Conservation (phyloP, 2,113 vertebrate genomes). For the Myodes glareolus region DNA sequence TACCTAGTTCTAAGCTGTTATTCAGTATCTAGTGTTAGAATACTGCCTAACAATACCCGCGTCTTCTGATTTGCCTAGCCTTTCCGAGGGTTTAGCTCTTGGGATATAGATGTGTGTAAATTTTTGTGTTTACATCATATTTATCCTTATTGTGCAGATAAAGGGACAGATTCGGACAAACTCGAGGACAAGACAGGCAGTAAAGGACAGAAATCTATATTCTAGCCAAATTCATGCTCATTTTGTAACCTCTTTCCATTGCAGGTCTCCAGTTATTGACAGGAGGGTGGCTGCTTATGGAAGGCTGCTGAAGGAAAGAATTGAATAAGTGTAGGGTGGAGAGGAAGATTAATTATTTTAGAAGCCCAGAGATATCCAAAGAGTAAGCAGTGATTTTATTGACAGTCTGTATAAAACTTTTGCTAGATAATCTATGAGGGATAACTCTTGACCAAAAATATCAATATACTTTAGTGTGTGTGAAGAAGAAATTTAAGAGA, state of each 20-base stretch:
- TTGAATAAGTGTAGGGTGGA: neutral
- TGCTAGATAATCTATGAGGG: neutral
- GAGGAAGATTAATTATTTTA: neutral
- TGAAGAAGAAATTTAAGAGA: neutral
- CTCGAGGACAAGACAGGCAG: neutral
- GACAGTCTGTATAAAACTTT: neutral
- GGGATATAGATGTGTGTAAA: neutral
- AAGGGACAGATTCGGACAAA: neutral
- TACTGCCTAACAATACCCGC: neutral
- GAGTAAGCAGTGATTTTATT: neutral
- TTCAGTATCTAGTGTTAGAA: neutral
- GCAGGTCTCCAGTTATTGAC: neutral
- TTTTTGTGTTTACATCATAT: neutral
- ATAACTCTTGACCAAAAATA: constrained; percentile 8
- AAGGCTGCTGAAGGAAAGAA: neutral
- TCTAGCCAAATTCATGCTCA: neutral
- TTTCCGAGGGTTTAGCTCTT: neutral
- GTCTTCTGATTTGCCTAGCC: neutral
- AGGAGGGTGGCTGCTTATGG: too few species aligned
- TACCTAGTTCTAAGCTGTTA: neutral
- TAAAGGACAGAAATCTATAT: neutral
- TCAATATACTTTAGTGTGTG: neutral
- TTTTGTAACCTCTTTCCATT: neutral
- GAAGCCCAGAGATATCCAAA: neutral
- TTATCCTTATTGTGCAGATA: neutral